These are phyloP conservation scores for Melieria picta DNA, from an alignment of 2,888 invertebrate genomes.

Conservation along the genomic window DNA sequence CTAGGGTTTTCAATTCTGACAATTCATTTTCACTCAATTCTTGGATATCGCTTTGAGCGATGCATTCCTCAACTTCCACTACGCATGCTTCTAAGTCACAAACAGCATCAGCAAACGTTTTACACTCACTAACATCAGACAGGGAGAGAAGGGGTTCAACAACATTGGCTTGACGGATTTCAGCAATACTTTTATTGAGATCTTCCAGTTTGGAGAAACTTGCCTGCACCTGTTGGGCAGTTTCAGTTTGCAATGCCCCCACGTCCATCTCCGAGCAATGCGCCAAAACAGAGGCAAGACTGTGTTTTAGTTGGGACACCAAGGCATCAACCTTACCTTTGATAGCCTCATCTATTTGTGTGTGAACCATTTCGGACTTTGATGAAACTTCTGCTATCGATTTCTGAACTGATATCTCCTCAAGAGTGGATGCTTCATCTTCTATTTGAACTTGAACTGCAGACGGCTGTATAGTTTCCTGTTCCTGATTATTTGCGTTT, in stretches of 20 bases:
- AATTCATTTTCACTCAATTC: slow-evolving; percentile 43
- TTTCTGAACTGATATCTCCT: slow-evolving; percentile 72
- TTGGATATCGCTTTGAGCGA: slow-evolving; percentile 1
- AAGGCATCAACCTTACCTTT: slow-evolving; percentile 37
- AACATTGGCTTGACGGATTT: slow-evolving; percentile 59
- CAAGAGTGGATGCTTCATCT: slow-evolving; percentile 55
- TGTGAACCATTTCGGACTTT: neutral
- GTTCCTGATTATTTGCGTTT: slow-evolving; percentile 11
- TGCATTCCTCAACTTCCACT: slow-evolving; percentile 49
- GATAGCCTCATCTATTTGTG: neutral
- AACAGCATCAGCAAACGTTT: slow-evolving; percentile 61
- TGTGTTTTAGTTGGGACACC: slow-evolving; percentile 55
- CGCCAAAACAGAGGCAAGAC: slow-evolving; percentile 56
- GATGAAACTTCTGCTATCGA: slow-evolving; percentile 67
- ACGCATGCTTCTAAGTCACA: slow-evolving; percentile 57
- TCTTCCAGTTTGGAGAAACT: slow-evolving; percentile 63
- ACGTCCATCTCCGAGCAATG: slow-evolving; percentile 55
- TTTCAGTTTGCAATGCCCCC: slow-evolving; percentile 45
- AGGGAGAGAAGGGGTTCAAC: slow-evolving; percentile 53
- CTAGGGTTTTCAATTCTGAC: slow-evolving; percentile 51
- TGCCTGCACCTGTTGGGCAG: slow-evolving; percentile 50
- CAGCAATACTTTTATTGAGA: slow-evolving; percentile 63
- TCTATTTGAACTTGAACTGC: neutral
- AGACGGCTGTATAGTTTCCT: neutral
- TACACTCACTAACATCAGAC: slow-evolving; percentile 55